phyloP scores from a whole-genome alignment of 1,140 invertebrate genomes.

The Eumaeus atala region DNA sequence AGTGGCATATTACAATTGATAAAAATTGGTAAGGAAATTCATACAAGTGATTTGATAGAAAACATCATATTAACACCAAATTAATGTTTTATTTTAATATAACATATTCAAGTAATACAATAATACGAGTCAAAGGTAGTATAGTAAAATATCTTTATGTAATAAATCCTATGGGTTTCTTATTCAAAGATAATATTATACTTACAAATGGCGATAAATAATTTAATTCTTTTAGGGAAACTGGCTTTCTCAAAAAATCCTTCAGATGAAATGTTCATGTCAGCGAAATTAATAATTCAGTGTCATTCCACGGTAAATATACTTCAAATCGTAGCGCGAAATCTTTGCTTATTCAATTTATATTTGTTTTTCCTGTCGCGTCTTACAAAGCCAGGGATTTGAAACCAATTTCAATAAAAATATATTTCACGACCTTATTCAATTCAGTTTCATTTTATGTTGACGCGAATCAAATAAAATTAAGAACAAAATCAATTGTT shows the following conservation, averaged over 20 bases:
- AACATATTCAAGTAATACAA: too few species aligned
- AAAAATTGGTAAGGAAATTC: too few species aligned
- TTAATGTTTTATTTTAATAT: too few species aligned
- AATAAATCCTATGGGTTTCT: too few species aligned
- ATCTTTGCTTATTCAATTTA: slow-evolving; percentile 34
- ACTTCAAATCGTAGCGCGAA: slow-evolving; percentile 19
- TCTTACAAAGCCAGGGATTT: slow-evolving; percentile 30
- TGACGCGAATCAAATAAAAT: slow-evolving; percentile 21
- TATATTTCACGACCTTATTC: slow-evolving; percentile 22
- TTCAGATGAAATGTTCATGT: background rate
- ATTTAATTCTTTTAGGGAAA: background rate
- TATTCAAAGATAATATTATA: too few species aligned
- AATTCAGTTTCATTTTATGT: slow-evolving; percentile 21
- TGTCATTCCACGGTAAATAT: slow-evolving; percentile 16
- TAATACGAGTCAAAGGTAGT: too few species aligned
- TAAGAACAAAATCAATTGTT: slow-evolving; percentile 12
- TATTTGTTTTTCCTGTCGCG: slow-evolving; percentile 29
- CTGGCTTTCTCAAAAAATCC: background rate
- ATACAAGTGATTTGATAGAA: too few species aligned
- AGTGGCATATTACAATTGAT: too few species aligned
- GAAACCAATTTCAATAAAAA: slow-evolving; percentile 32
- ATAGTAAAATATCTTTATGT: too few species aligned
- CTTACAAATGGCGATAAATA: background rate
- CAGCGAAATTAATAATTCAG: slow-evolving; percentile 17
- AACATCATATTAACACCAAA: too few species aligned